Conservation (phyloP, 2,888 invertebrate species). For the Aspidiotus rigidus region DNA sequence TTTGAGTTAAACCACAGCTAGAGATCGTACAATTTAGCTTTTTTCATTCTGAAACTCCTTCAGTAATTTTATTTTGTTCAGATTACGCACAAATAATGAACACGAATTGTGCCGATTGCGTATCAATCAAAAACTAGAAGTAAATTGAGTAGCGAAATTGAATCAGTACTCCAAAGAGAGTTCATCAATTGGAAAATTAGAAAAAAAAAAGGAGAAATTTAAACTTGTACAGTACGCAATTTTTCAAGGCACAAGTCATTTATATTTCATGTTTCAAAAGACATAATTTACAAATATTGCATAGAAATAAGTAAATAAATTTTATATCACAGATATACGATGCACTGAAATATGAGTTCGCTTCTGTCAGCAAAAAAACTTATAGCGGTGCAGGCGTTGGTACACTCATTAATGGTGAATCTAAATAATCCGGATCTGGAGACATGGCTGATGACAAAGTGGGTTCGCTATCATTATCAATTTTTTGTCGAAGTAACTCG, state of each 20-base stretch:
- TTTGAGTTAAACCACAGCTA: too few relatives aligned
- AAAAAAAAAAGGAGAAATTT: too few relatives aligned
- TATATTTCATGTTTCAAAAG: not conserved
- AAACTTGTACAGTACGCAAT: too few relatives aligned
- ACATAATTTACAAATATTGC: not conserved
- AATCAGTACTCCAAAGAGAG: too few relatives aligned
- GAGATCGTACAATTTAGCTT: too few relatives aligned
- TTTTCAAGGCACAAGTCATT: not conserved
- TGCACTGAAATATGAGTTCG: not conserved
- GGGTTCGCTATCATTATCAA: constrained; percentile 61
- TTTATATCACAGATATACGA: not conserved
- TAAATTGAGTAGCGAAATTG: too few relatives aligned
- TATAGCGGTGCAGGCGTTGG: constrained; percentile 66
- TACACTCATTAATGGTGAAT: constrained; percentile 76
- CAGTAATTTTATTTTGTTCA: too few relatives aligned
- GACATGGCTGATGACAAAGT: constrained; percentile 40
- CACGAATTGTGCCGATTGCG: too few relatives aligned
- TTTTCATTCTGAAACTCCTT: too few relatives aligned
- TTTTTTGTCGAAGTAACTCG: constrained; percentile 66
- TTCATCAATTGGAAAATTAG: too few relatives aligned
- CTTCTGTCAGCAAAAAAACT: not conserved
- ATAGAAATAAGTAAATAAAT: constrained; percentile 1
- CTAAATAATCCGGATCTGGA: constrained; percentile 59
- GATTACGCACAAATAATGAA: too few relatives aligned
- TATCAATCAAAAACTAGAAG: too few relatives aligned